Conservation (phyloP, 2,797 vertebrate genomes). For the Acanthopagrus latus region DNA sequence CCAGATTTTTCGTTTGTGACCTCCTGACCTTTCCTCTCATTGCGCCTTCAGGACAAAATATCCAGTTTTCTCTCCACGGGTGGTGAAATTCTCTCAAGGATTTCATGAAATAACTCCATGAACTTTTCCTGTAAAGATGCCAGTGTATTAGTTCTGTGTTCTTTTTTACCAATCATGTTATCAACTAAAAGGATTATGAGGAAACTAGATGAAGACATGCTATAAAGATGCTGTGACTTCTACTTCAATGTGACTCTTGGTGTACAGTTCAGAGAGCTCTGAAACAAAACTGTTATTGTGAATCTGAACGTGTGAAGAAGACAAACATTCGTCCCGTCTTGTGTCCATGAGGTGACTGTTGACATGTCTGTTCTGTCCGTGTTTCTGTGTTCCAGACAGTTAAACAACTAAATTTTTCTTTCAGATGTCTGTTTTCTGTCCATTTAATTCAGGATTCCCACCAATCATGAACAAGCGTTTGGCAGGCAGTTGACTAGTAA, state of each 20-base stretch:
- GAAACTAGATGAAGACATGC: background rate
- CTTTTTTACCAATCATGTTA: background rate
- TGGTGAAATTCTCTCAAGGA: background rate
- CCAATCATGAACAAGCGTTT: background rate
- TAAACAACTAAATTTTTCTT: background rate
- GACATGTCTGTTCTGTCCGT: background rate
- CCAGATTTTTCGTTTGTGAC: background rate
- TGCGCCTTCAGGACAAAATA: constrained; percentile 18
- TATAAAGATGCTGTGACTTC: background rate
- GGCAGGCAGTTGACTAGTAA: background rate
- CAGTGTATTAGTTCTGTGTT: background rate
- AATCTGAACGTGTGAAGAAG: constrained; percentile 7
- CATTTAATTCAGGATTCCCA: background rate
- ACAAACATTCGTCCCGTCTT: background rate
- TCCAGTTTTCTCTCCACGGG: background rate
- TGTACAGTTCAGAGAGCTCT: background rate
- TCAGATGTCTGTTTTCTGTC: background rate
- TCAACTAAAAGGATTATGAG: background rate
- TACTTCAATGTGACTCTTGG: background rate
- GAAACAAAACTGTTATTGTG: constrained; percentile 23
- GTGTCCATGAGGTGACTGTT: constrained; percentile 4
- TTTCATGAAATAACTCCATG: background rate
- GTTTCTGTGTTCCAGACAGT: background rate
- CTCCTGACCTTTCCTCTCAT: constrained; percentile 6
- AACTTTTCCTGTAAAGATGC: background rate